Base-by-base conservation (phyloP, 2,113 vertebrate genomes). In the Pollimyrus isidori region DNA sequence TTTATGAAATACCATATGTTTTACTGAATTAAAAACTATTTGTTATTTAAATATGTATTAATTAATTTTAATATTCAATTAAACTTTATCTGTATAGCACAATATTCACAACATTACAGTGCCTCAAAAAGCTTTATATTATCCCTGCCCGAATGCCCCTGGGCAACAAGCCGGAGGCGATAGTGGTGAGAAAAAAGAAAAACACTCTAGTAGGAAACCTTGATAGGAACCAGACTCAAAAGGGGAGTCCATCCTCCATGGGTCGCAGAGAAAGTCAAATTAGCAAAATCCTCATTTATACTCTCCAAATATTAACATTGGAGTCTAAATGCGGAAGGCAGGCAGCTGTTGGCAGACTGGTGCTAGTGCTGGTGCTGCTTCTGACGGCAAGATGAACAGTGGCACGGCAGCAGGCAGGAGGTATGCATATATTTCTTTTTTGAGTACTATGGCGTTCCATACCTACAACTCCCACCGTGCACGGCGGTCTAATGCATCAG, bases 391-490 rank as follows among this genome's bases (percentile, higher is more conserved):
- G 62, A 69, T 69, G n/a, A 30, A 69, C 26, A 26, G 62, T 69
- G n/a, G n/a, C 3, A 65, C 62, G 9, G 62, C 62, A 69, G 35
- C 69, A 76, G 69, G 35, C 15, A 42, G 73, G 73, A 7, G 35
- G 19, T 39, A 80, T 15, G 4, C 11, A 17, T 73, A 6, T 35
- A 76, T 26, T 7, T 39, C 7, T 30, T 19, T 76, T 73, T 19
- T 39, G 62, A 65, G 62, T 26, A 65, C 23, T 65, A 26, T 69
- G 10, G 62, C 62, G 62, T 52, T 52, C 1, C 50, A 84, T 39
- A 87, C 93, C 92, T n/a, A 92, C 93, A 93, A 56, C 13, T 94
- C 93, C 94, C 94, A 91, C 87, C 45, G 91, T 9, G 0, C 92
- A 87, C 17, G 4, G 6, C 65, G 35, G 48, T 13, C 42, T n/a